Percentiles rank a stretch among this genome's conserved stretches.
Evolutionary conservation across 2,113 vertebrate genomes (phyloP).

Genomic region (Cyprinus carpio): DNA sequence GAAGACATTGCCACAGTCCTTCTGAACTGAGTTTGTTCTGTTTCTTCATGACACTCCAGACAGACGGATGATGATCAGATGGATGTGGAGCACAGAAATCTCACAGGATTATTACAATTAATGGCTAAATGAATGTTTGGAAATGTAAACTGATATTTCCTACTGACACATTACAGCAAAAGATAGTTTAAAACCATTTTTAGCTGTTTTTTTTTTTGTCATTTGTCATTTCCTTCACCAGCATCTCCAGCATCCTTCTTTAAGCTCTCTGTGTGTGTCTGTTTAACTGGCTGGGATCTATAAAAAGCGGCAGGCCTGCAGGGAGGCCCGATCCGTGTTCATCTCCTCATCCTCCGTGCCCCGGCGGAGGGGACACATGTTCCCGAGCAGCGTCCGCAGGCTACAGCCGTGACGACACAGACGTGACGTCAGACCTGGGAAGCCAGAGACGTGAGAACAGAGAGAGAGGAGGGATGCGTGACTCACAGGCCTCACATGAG

Average conservation of each 20-base stretch:
- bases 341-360: constrained; percentile 5
- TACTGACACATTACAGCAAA: too few species aligned
- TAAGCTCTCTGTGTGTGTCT: neutral
- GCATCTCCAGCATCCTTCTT: neutral
- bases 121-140: too few species aligned
- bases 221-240: too few species aligned
- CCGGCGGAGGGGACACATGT: constrained; percentile 34
- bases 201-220: too few species aligned
- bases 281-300: constrained; percentile 21
- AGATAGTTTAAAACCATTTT: too few species aligned
- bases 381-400: neutral
- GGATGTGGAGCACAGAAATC: too few species aligned
- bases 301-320: constrained; percentile 17
- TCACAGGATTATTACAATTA: too few species aligned
- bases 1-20: too few species aligned
- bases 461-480: constrained; percentile 3
- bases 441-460: neutral
- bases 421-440: neutral
- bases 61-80: too few species aligned
- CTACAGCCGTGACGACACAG: neutral
- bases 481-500: neutral
- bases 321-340: neutral
- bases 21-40: too few species aligned
- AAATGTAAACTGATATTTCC: too few species aligned
- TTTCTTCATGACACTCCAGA: too few species aligned